Conservation (phyloP, 2,888 invertebrate species). For the Leucania comma region DNA sequence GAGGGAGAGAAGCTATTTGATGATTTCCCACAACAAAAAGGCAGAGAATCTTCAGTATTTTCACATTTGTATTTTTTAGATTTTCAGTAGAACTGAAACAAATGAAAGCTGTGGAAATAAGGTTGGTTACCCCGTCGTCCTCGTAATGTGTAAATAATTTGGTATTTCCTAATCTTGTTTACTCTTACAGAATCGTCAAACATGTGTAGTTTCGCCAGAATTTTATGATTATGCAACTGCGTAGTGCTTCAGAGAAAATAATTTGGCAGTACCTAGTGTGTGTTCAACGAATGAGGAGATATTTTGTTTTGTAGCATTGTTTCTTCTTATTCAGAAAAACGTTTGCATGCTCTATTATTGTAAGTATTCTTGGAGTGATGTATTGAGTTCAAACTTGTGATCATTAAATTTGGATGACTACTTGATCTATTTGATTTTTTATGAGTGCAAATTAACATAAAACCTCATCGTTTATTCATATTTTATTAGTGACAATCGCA, state of each 20-base stretch:
- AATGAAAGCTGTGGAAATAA: neutral
- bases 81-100: neutral
- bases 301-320: conserved; percentile 19
- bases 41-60: neutral
- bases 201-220: conserved; percentile 39
- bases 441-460: no score
- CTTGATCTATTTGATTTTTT: neutral
- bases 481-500: no score
- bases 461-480: no score
- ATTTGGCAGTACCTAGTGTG: conserved; percentile 40
- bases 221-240: conserved; percentile 27
- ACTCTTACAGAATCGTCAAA: conserved; percentile 43
- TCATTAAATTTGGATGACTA: neutral
- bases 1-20: no score
- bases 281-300: conserved; percentile 30
- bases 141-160: conserved; percentile 47
- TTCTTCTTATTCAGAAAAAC: conserved; percentile 11
- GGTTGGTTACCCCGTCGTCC: conserved; percentile 33
- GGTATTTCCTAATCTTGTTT: conserved; percentile 44
- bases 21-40: no score
- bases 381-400: neutral
- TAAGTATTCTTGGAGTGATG: neutral
- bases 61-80: neutral
- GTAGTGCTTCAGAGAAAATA: conserved; percentile 39
- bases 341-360: neutral